Conservation (phyloP, 2,797 vertebrate species). For the Smutsia temminckii region DNA sequence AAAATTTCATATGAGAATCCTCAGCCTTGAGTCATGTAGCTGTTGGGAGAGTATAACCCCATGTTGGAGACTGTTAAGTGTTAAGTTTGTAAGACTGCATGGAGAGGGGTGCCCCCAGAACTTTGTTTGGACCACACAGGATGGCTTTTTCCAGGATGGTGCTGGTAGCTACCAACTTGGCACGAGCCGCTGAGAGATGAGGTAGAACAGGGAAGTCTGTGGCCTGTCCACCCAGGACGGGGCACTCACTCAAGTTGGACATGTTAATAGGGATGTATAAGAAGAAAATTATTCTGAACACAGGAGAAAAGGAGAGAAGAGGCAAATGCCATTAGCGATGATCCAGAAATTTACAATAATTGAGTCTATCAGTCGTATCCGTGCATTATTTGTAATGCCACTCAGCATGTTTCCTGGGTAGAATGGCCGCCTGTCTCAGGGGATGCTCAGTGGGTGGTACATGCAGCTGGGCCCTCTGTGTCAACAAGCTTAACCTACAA, state of each 20-base stretch:
- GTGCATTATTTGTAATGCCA: slow-evolving; percentile 80
- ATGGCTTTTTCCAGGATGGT: neutral
- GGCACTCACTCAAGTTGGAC: neutral
- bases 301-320: slow-evolving; percentile 71
- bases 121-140: neutral
- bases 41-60: neutral
- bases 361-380: slow-evolving; percentile 81
- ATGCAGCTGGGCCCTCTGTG: neutral
- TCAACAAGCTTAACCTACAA: neutral
- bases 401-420: slow-evolving; percentile 75
- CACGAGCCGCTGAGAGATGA: neutral
- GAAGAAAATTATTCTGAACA: slow-evolving; percentile 56
- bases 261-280: neutral
- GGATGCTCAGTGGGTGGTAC: neutral
- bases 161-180: neutral
- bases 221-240: neutral
- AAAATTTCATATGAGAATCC: neutral
- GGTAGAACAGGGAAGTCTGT: no score
- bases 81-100: neutral
- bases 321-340: slow-evolving; percentile 75
- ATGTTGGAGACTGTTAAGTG: no score
- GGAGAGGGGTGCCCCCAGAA: neutral
- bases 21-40: neutral
- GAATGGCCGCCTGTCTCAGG: slow-evolving; percentile 59
- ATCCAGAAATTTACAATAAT: slow-evolving; percentile 81